A percentile compares a stretch with the other conserved stretches of the same genome.
phyloP scores from a whole-genome alignment of 2,888 invertebrate species.

The Standfussiana lucernea region DNA sequence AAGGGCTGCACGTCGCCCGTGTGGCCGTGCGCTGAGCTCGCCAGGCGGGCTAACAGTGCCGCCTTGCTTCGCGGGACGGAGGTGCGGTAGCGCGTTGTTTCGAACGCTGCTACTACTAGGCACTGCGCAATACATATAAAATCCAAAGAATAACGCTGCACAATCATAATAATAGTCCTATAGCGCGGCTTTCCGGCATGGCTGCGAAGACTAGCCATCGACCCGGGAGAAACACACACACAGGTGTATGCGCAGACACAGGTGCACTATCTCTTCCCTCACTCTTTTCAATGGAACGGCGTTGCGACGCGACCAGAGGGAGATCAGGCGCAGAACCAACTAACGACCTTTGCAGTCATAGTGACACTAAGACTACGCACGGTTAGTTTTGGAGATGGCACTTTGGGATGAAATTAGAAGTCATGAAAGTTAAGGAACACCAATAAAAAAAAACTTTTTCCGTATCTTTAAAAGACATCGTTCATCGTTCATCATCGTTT shows the following conservation, averaged over 20 bases:
- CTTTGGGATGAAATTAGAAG: too few species aligned
- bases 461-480: too few species aligned
- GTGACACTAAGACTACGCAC: too few species aligned
- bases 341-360: too few species aligned
- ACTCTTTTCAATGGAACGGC: neutral
- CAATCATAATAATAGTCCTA: neutral
- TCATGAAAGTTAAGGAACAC: too few species aligned
- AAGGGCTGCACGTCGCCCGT: constrained; percentile 94
- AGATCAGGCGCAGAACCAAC: neutral
- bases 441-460: too few species aligned
- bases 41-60: constrained; percentile 93
- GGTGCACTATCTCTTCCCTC: neutral
- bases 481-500: too few species aligned
- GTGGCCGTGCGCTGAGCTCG: constrained; percentile 67
- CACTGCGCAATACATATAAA: constrained; percentile 81
- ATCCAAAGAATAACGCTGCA: neutral
- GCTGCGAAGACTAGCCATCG: neutral
- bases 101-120: constrained; percentile 97
- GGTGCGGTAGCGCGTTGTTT: constrained; percentile 95
- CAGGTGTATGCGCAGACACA: neutral
- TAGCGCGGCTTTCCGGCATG: neutral
- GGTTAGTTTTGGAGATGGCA: too few species aligned
- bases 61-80: constrained; percentile 94
- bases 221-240: neutral
- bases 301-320: neutral